Base-by-base conservation (phyloP, 2,888 invertebrate genomes). In the Ichneumoninae sp. region DNA sequence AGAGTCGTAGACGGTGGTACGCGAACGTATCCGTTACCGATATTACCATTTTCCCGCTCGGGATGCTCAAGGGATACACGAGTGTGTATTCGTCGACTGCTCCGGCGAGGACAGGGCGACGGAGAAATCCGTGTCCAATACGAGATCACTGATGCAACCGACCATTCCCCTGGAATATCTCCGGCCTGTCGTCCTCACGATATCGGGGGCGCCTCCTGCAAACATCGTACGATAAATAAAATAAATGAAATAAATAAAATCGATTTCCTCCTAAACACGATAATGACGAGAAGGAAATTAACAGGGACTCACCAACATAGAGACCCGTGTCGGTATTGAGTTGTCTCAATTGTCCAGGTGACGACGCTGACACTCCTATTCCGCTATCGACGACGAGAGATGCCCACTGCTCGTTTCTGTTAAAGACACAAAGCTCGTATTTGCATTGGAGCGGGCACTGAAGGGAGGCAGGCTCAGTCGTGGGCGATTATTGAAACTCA, bases 361-460 rank as follows among this genome's bases (percentile, higher is more conserved):
- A 97, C 88, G 97, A 96, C 70, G 96, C 96, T 0, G 97, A 97
- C 36, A 97, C 95, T 5, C 97, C 96, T 74, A 97, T 97, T 75
- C 97, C 96, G 66, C 97, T 97, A 94, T 99, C 98, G n/a, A 99
- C 97, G 89, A 97, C 96, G 75, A 99, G 94, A 36, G 97, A 96
- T 8, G 98, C 98, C 88, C 97, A 97, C 94, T 97, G 97, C 88
- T 97, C 96, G 92, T 97, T 97, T 92, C 98, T 98, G 93, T 40
- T 94, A 93, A 88, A 65, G 13, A 68, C 74, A 57, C 19, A 40
- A 50, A 60, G 16, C 6, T 19, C n/a, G 10, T 26, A 8, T 65
- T 66, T 36, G 6, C 47, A 26, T 47, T 54, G 13, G 36, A 65
- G 40, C 65, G 19, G 3, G 3, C 13, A 40, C 16, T 16, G 16